A percentile compares a stretch with the other conserved stretches of the same genome.
phyloP scores from a whole-genome alignment of 1,140 invertebrate genomes.

The Listronotus bonariensis region DNA sequence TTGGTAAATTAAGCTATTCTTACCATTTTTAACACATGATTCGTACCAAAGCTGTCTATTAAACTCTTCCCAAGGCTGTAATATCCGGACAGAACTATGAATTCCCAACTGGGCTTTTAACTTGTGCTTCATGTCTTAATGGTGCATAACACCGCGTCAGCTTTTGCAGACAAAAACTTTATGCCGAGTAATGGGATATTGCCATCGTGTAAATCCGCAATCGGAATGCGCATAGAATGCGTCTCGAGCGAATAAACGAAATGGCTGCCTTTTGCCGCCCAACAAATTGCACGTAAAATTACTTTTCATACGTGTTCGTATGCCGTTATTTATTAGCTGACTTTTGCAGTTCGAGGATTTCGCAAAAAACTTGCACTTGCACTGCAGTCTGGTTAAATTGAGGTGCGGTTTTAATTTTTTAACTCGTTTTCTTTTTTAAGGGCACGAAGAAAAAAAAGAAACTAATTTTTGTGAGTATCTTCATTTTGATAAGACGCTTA shows the following conservation, averaged over 20 bases:
- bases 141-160: slow-evolving; percentile 33
- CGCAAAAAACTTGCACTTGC: no score
- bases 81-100: neutral
- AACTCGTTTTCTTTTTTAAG: no score
- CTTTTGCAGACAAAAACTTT: slow-evolving; percentile 46
- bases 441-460: no score
- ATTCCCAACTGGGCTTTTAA: slow-evolving; percentile 19
- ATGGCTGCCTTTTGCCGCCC: slow-evolving; percentile 40
- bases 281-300: slow-evolving; percentile 42
- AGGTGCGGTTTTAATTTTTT: no score
- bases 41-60: slow-evolving; percentile 21
- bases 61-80: slow-evolving; percentile 12
- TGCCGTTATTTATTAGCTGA: slow-evolving; percentile 39
- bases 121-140: slow-evolving; percentile 30
- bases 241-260: slow-evolving; percentile 46
- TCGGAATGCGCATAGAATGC: slow-evolving; percentile 49
- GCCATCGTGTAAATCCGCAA: slow-evolving; percentile 50
- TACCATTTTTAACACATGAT: no score
- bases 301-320: slow-evolving; percentile 36
- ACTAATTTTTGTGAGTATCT: no score
- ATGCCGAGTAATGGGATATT: slow-evolving; percentile 51
- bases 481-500: no score
- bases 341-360: slow-evolving; percentile 19
- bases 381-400: no score
- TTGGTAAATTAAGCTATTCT: no score